These are phyloP conservation scores for Lutjanus argentimaculatus DNA, from an alignment of 2,797 vertebrate species.

Conservation along the genomic window DNA sequence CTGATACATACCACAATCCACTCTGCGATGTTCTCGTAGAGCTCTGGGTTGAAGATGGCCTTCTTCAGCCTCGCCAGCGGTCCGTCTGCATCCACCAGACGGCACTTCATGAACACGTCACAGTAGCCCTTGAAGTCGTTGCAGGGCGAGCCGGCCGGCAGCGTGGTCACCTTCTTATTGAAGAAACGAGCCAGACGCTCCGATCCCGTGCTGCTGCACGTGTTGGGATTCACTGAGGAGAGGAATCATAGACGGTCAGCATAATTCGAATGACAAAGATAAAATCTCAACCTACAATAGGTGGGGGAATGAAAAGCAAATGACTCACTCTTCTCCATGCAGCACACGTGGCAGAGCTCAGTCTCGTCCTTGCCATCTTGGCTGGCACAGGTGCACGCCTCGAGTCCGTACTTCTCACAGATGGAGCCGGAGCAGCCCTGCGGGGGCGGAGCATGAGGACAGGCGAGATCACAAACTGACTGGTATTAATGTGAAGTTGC, in stretches of 20 bases:
- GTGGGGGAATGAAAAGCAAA: not conserved
- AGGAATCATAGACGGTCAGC: not conserved
- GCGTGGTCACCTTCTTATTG: conserved; percentile 91
- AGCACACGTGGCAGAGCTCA: conserved; percentile 98
- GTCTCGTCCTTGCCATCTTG: conserved; percentile 96
- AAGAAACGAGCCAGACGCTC: conserved; percentile 89
- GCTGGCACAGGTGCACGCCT: conserved; percentile 97
- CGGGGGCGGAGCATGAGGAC: conserved; percentile 48
- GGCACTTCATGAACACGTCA: conserved; percentile 98
- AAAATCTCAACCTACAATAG: not conserved
- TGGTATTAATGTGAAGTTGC: conserved; percentile 43
- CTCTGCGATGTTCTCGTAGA: conserved; percentile 99
- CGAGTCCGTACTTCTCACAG: conserved; percentile 95
- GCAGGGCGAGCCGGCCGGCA: conserved; percentile 97
- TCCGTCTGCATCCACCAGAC: conserved; percentile 97
- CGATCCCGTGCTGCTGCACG: conserved; percentile 97
- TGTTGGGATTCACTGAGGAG: conserved; percentile 90
- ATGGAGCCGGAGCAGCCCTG: conserved; percentile 99
- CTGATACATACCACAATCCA: conserved; percentile 95
- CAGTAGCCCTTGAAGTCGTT: conserved; percentile 99
- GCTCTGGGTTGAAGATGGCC: conserved; percentile 98
- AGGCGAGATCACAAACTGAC: conserved; percentile 48
- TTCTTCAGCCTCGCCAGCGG: conserved; percentile 97
- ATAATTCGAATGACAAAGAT: not conserved
- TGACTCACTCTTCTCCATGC: conserved; percentile 96